Evolutionary conservation across 2,797 vertebrate genomes (phyloP), one percentile per base, ranked within the genome.

Genomic region (Acanthurus leucopareius): DNA sequence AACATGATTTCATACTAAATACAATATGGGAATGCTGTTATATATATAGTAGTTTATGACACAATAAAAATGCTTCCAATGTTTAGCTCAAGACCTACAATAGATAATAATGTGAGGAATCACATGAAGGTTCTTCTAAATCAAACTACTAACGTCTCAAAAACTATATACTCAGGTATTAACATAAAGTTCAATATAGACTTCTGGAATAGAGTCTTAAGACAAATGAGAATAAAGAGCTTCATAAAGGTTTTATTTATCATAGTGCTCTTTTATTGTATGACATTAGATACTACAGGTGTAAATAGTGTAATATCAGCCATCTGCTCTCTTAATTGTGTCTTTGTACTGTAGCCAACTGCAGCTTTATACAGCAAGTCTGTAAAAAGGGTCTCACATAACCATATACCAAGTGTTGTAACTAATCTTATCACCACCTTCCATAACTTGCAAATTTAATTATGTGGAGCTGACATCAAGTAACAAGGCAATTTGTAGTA

Each of bases 361-460:
- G 48, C 20, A 1, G 38, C 5, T 16, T 48, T 59, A 40, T 8
- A 53, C 59, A 45, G 22, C 22, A 14, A 54, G 20, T 10, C 20
- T 53, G 48, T 58, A 22, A n/a, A 13, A 53, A 20, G 38, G 22
- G 65, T 17, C 20, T 54, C 7, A 19, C 47, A 63, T 47, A 44
- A 56, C n/a, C 11, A 3, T 70, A 47, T 61, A 69, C 54, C 70
- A 17, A 45, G 56, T 49, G 45, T 25, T 6, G 22, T 16, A 22
- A 28, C 78, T 52, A 72, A 45, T 83, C 47, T 52, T 75, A 73
- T 81, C 71, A 63, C n/a, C 13, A 45, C 51, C n/a, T 65, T 76
- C 53, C 16, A 48, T 51, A 60, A 32, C 54, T 76, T 7, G 1
- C 48, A 19, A 61, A 70, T 76, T 58, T 64, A 77, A 69, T 69